Evolutionary conservation across 2,113 vertebrate species (phyloP), one percentile per base, ranked within the genome.

Genomic region (Furnarius figulus): DNA sequence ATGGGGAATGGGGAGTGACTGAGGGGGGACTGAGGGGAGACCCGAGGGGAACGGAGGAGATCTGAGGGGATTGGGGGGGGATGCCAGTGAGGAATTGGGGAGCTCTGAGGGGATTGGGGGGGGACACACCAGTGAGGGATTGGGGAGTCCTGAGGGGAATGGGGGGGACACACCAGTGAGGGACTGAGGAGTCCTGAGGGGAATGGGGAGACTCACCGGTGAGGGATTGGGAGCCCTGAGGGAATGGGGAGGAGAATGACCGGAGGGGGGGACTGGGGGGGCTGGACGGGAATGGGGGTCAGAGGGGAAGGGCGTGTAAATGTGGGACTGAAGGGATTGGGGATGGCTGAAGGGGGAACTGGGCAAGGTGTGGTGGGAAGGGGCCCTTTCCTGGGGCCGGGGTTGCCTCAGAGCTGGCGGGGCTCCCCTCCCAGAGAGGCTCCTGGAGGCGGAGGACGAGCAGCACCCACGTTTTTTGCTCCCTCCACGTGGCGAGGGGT

Each of bases 301-400:
- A 39, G 62, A 20, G 31, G 37, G 7, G 15, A 24, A 19, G 6
- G 46, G 35, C 4, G 9, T 10, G 42, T 23, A 21, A 13, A 1
- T 20, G 5, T 16, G 14, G 2, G 16, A 1, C 8, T 52, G 84
- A 24, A 16, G 35, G 25, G 14, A 7, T 12, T 2, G 24, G 31
- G 30, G 39, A 5, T 8, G 14, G 9, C 14, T 25, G 40, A 55
- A 46, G 11, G 50, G 4, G 22, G 59, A 50, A 6, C 50, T 31
- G 50, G 28, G 24, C 40, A 23, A 16, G 0, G 8, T 3, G 6
- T 6, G 23, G 2, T 2, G 66, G 46, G 12, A 28, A 23, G 28
- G 4, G 23, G 40, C 19, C 19, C 2, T 15, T 42, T 9, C 13
- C 31, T 1, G 58, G 8, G 68, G 21, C 20, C 4, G 18, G 21